A percentile compares a stretch with the other conserved stretches of the same genome.
phyloP scores from a whole-genome alignment of 2,888 invertebrate genomes.

The Punctoribates punctum region DNA sequence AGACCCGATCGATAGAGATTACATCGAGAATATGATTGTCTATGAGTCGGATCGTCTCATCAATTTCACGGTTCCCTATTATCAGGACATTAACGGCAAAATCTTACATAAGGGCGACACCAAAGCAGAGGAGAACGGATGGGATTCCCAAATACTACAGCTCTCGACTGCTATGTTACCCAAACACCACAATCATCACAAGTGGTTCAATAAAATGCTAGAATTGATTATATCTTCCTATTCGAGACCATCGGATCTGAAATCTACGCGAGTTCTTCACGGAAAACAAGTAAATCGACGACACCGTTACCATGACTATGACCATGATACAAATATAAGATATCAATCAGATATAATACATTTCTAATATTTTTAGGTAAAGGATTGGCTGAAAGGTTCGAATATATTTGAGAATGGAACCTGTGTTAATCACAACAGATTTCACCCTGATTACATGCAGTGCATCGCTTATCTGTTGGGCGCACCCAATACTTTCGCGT shows the following conservation, averaged over 20 bases:
- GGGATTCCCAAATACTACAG: not conserved
- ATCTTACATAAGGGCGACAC: slow-evolving; percentile 3
- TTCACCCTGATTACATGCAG: slow-evolving; percentile 19
- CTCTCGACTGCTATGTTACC: slow-evolving; percentile 7
- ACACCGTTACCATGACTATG: not conserved
- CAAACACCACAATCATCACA: slow-evolving; percentile 6
- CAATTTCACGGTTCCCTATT: slow-evolving; percentile 21
- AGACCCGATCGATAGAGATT: not conserved
- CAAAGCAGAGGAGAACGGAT: slow-evolving; percentile 14
- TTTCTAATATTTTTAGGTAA: not conserved
- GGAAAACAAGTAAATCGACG: not conserved
- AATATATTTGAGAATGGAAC: slow-evolving; percentile 15
- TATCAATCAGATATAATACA: too few species aligned
- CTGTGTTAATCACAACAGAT: not conserved
- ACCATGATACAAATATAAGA: too few species aligned
- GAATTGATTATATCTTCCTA: slow-evolving; percentile 9
- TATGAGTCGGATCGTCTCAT: slow-evolving; percentile 1
- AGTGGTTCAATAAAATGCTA: slow-evolving; percentile 16
- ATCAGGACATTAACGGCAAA: slow-evolving; percentile 12
- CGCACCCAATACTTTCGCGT: not conserved
- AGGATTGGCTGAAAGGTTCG: slow-evolving; percentile 7
- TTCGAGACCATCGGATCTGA: slow-evolving; percentile 1
- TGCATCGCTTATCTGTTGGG: slow-evolving; percentile 12
- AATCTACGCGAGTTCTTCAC: not conserved
- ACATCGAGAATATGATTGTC: slow-evolving; percentile 5